Percentiles rank a stretch among this genome's conserved stretches.
phyloP scores from a whole-genome alignment of 2,888 invertebrate species.

The Hydropsyche betteni region DNA sequence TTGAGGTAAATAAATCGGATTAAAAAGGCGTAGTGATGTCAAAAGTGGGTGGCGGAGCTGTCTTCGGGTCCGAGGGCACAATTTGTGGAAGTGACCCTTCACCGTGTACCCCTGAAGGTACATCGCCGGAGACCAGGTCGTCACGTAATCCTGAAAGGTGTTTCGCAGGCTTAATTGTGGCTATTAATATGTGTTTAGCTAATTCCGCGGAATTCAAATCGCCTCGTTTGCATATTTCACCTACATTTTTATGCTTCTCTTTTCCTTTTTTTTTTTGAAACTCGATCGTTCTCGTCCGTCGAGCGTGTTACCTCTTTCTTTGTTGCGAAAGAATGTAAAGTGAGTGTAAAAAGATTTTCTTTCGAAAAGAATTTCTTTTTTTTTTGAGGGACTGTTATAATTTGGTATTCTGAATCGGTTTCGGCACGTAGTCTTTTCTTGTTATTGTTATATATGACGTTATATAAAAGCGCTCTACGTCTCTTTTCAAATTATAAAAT shows the following conservation, averaged over 20 bases:
- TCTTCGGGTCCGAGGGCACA: neutral
- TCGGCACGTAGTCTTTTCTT: too few species aligned
- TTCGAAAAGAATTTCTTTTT: neutral
- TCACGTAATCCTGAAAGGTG: slow-evolving; percentile 51
- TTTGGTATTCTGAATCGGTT: too few species aligned
- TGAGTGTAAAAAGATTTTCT: slow-evolving; percentile 34
- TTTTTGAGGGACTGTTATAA: too few species aligned
- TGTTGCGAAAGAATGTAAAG: slow-evolving; percentile 27
- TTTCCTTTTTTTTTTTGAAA: slow-evolving; percentile 26
- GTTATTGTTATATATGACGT: too few species aligned
- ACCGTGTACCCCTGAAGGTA: slow-evolving; percentile 15
- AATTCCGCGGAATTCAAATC: slow-evolving; percentile 51
- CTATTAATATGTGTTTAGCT: slow-evolving; percentile 52
- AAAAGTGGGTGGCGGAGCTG: neutral
- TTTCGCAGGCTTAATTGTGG: slow-evolving; percentile 51
- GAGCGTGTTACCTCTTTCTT: slow-evolving; percentile 35
- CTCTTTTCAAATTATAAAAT: too few species aligned
- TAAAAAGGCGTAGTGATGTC: slow-evolving; percentile 22
- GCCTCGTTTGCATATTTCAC: slow-evolving; percentile 50
- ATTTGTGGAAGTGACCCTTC: slow-evolving; percentile 36
- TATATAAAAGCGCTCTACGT: too few species aligned
- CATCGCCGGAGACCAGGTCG: neutral
- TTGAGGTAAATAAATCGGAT: slow-evolving; percentile 29
- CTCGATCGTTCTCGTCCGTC: slow-evolving; percentile 1
- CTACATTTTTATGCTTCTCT: slow-evolving; percentile 36